Evolutionary conservation across 2,888 invertebrate genomes (phyloP).

Genomic region (Dione vanillae): DNA sequence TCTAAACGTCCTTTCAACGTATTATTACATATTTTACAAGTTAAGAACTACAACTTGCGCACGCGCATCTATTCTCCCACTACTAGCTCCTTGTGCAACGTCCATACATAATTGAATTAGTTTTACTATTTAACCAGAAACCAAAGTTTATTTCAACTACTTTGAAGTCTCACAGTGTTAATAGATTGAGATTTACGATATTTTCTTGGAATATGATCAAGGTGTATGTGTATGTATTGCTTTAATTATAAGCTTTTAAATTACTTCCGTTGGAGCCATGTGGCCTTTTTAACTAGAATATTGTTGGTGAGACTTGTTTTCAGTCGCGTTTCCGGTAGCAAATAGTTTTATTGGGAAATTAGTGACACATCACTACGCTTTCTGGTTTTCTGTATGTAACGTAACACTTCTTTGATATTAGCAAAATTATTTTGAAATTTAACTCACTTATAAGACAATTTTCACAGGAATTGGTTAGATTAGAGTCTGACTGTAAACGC

Average conservation of each 20-base stretch:
- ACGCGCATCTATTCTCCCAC: not conserved
- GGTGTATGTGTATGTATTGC: slow-evolving; percentile 20
- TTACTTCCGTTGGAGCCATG: slow-evolving; percentile 22
- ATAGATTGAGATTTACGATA: slow-evolving; percentile 53
- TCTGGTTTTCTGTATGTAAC: not conserved
- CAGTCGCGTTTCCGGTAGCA: not conserved
- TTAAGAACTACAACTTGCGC: not conserved
- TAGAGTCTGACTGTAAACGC: too few relatives aligned
- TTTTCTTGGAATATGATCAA: slow-evolving; percentile 49
- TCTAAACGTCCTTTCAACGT: too few relatives aligned
- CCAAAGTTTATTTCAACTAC: slow-evolving; percentile 38
- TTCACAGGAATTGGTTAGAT: too few relatives aligned
- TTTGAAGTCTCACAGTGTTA: slow-evolving; percentile 55
- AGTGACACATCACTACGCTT: not conserved
- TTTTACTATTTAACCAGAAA: slow-evolving; percentile 17
- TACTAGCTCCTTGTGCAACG: not conserved
- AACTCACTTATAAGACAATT: too few relatives aligned
- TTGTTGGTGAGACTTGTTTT: not conserved
- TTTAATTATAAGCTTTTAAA: slow-evolving; percentile 15
- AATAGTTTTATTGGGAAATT: not conserved
- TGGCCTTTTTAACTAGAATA: slow-evolving; percentile 1
- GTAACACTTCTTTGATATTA: not conserved
- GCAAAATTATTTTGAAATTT: too few relatives aligned
- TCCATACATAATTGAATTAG: slow-evolving; percentile 16
- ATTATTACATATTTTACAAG: not conserved